Evolutionary conservation across 1,140 invertebrate species (phyloP), one percentile per base, ranked within the genome.

Genomic region (Drosophila watanabei): DNA sequence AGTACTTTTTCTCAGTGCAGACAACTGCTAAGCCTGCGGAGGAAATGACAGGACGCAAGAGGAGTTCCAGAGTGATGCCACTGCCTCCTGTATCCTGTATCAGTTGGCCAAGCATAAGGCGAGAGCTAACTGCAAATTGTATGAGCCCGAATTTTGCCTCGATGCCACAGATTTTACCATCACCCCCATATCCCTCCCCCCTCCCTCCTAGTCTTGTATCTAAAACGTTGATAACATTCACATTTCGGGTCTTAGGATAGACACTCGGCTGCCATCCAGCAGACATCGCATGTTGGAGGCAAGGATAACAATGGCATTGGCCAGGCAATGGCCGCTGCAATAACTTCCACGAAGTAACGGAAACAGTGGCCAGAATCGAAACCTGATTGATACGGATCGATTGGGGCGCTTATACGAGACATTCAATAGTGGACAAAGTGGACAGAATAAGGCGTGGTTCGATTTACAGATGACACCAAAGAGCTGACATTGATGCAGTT

Each of bases 61-160:
- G 62, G 18, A 62, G 52, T 41, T n/a, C 63, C 51, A 5, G 24
- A 49, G 24, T 33, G 32, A 18, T 46, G 54, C 52, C 68, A 78
- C 49, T 70, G 62, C 71, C 79, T 79, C 52, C 52, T 72, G 52
- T 73, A 82, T 79, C 85, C 52, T 72, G 52, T 73, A 82, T 79
- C 85, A 85, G 84, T 85, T 89, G 77, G 73, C 83, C 69, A 72
- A 89, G 78, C 80, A 82, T 83, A 77, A 81, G 85, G 75, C 82
- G 66, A 80, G 46, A 72, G 70, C 85, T 85, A 85, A 85, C 85
- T 88, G 85, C 85, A 89, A 89, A 88, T 89, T 88, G 85, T 88
- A 79, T 84, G 73, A 81, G 81, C 81, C 65, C 35, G 59, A 84
- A 89, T 89, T 85, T 85, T 79, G 85, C 85, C 70, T 89, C 49